Evolutionary conservation across 2,113 vertebrate species (phyloP).

Genomic region (Rana temporaria): DNA sequence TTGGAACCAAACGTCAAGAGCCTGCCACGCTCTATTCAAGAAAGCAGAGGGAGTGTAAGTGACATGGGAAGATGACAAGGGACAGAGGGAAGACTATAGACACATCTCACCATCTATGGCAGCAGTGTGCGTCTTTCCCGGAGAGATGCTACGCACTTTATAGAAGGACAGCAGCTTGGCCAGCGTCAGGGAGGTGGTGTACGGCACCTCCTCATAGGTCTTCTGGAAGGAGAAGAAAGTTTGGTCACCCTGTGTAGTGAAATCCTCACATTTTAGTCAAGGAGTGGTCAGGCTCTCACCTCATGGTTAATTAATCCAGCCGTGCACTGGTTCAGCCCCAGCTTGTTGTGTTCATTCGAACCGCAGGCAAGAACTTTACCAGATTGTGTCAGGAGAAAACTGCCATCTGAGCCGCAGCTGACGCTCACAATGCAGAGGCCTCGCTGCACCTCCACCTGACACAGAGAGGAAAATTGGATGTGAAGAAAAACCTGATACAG

Average conservation of each 20-base stretch:
- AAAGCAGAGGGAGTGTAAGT: neutral
- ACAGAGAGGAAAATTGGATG: conserved; percentile 14
- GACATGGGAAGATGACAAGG: neutral
- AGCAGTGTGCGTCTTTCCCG: conserved; percentile 94
- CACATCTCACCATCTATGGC: conserved; percentile 89
- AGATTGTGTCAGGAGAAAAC: conserved; percentile 91
- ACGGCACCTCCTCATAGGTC: conserved; percentile 88
- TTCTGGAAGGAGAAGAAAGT: conserved; percentile 64
- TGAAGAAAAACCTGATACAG: neutral
- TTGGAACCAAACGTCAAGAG: conserved; percentile 96
- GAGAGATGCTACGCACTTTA: conserved; percentile 86
- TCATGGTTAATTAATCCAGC: conserved; percentile 94
- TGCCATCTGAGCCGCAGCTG: conserved; percentile 91
- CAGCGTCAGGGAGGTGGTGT: conserved; percentile 89
- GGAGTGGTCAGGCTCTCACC: conserved; percentile 63
- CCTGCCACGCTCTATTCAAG: conserved; percentile 83
- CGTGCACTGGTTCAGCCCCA: conserved; percentile 93
- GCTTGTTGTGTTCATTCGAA: conserved; percentile 95
- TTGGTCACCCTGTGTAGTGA: conserved; percentile 8
- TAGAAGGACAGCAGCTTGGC: conserved; percentile 92
- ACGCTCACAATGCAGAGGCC: conserved; percentile 87
- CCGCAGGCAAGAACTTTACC: conserved; percentile 96
- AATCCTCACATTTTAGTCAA: no score
- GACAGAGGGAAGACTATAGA: neutral
- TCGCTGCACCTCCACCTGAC: conserved; percentile 89